Conservation (phyloP, 30 jellyfish, hydroid and myxozoan species). For the Calvadosia cruxmelitensis region DNA sequence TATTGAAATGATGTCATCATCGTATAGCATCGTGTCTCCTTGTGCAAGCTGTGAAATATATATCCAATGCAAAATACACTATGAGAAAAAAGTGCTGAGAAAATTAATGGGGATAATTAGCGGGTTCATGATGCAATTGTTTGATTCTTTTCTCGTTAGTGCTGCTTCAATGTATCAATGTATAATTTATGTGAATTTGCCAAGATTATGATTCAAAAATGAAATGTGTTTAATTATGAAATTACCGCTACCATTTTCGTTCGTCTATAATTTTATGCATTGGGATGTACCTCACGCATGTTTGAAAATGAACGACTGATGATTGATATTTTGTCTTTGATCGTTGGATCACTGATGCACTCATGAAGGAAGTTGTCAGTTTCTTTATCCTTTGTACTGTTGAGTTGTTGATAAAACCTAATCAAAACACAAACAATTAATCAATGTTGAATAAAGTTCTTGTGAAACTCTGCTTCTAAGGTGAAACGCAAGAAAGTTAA, state of each 20-base stretch:
- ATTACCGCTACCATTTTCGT: background rate
- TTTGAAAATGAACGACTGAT: slow-evolving; percentile 57
- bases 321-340: slow-evolving; percentile 82
- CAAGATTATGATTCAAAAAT: too few species aligned
- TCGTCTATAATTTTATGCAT: background rate
- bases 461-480: too few species aligned
- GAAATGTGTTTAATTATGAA: background rate
- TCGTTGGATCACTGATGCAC: slow-evolving; percentile 77
- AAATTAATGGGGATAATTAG: too few species aligned
- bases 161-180: too few species aligned
- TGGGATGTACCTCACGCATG: slow-evolving; percentile 38
- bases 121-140: too few species aligned
- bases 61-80: background rate
- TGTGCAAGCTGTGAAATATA: slow-evolving; percentile 42
- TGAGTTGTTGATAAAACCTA: slow-evolving; percentile 61
- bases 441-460: too few species aligned
- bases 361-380: slow-evolving; percentile 71
- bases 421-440: too few species aligned
- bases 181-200: too few species aligned
- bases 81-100: background rate
- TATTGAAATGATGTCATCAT: slow-evolving; percentile 59
- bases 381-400: slow-evolving; percentile 43
- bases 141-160: too few species aligned
- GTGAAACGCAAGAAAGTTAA: too few species aligned
- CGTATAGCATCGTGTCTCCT: slow-evolving; percentile 88